Conservation (phyloP, 2,888 invertebrate genomes). For the Brachypalpus laphriformis region DNA sequence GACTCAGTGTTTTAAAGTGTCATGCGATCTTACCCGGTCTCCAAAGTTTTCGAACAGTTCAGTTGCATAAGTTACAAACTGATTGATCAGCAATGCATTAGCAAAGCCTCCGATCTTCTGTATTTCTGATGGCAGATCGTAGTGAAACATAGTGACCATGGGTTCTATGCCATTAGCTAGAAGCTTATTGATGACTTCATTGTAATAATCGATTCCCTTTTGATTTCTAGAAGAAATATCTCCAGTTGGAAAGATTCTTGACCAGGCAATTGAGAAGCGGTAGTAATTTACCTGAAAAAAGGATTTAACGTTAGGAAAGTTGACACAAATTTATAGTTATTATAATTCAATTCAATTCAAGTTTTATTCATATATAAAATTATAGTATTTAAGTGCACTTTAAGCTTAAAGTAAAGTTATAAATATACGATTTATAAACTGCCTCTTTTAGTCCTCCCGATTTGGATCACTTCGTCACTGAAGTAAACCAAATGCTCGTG, state of each 20-base stretch:
- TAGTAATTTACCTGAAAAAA: conserved; percentile 82
- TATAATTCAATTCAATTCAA: too few species aligned
- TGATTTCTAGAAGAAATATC: conserved; percentile 84
- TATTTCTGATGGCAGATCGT: conserved; percentile 84
- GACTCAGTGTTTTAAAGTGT: neutral
- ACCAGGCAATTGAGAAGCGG: conserved; percentile 86
- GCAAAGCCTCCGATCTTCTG: conserved; percentile 85
- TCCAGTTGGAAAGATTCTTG: conserved; percentile 86
- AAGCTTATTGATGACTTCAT: conserved; percentile 86
- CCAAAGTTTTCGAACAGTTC: conserved; percentile 83
- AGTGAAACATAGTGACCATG: conserved; percentile 85
- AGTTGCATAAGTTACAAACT: conserved; percentile 84
- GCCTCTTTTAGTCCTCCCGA: too few species aligned
- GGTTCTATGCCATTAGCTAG: conserved; percentile 86
- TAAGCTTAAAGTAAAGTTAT: too few species aligned
- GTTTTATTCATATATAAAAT: too few species aligned
- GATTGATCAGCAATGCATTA: conserved; percentile 82
- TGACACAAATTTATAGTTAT: too few species aligned
- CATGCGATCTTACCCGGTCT: conserved; percentile 80
- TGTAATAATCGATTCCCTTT: conserved; percentile 86
- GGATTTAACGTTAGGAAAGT: neutral
- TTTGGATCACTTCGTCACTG: too few species aligned
- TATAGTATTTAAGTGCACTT: too few species aligned
- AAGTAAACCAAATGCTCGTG: too few species aligned
- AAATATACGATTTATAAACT: too few species aligned